A percentile compares a stretch with the other conserved stretches of the same genome.
phyloP scores from a whole-genome alignment of 2,113 vertebrate species.

The Centropus bengalensis region DNA sequence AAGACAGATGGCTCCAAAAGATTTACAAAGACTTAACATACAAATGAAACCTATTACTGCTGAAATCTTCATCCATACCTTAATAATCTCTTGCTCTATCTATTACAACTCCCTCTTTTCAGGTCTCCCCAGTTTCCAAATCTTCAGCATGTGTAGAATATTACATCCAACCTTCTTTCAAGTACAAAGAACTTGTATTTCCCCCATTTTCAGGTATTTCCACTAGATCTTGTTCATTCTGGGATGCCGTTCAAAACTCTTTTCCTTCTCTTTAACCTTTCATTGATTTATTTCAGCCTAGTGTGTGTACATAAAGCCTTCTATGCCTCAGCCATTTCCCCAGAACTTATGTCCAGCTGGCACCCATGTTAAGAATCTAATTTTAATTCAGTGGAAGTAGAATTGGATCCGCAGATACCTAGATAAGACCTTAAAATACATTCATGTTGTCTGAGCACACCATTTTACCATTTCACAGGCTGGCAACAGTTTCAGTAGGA shows the following conservation, averaged over 20 bases:
- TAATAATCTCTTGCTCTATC: conserved; percentile 61
- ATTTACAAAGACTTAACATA: conserved; percentile 57
- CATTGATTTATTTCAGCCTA: conserved; percentile 11
- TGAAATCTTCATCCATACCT: conserved; percentile 62
- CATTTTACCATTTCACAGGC: background rate
- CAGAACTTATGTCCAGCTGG: background rate
- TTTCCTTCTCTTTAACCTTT: conserved; percentile 12
- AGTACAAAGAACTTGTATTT: conserved; percentile 41
- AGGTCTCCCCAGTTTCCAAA: conserved; percentile 44
- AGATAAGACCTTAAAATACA: background rate
- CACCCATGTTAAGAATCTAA: background rate
- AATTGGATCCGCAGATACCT: background rate
- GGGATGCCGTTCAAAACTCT: conserved; percentile 32
- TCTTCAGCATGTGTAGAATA: conserved; percentile 28
- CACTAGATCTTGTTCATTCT: conserved; percentile 14
- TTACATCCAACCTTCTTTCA: conserved; percentile 37
- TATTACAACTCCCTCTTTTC: conserved; percentile 49
- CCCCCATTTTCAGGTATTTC: conserved; percentile 44
- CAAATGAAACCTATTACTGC: conserved; percentile 64
- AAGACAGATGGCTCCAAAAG: conserved; percentile 68
- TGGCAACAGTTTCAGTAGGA: background rate
- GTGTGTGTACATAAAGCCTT: background rate
- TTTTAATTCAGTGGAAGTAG: background rate
- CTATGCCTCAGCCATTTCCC: background rate
- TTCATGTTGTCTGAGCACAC: background rate